Percentiles rank a stretch among this genome's conserved stretches.
Conservation (phyloP, 2,113 vertebrate genomes). For the Xiphorhynchus elegans region DNA sequence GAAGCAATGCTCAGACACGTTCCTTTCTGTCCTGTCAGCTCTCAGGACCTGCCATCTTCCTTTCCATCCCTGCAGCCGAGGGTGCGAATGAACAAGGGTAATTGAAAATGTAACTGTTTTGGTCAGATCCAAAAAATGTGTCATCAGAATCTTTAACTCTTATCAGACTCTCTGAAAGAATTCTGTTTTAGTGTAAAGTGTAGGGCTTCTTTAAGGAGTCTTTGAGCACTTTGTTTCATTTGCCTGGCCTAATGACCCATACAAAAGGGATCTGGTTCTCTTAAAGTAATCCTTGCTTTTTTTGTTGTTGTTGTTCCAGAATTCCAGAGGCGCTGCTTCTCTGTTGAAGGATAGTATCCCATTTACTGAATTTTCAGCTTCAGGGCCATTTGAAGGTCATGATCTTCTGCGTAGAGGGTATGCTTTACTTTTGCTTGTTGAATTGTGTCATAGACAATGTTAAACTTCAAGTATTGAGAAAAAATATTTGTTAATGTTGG, state of each 20-base stretch:
- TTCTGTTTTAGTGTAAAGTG: neutral
- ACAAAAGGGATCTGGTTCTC: rapidly evolving
- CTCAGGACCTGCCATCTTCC: neutral
- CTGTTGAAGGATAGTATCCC: slow-evolving; percentile 90
- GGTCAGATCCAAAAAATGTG: neutral
- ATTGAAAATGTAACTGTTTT: neutral
- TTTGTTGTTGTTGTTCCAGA: slow-evolving; percentile 67
- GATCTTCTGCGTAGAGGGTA: slow-evolving; percentile 91
- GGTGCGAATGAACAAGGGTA: neutral
- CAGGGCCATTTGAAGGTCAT: slow-evolving; percentile 83
- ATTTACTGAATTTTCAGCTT: slow-evolving; percentile 82
- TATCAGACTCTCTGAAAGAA: neutral
- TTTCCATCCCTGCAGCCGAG: neutral
- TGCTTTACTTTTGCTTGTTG: neutral
- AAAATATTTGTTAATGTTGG: neutral
- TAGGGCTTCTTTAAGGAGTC: neutral
- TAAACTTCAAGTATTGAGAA: neutral
- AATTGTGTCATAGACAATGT: neutral
- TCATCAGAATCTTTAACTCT: neutral
- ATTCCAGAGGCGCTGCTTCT: slow-evolving; percentile 84
- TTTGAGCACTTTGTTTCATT: neutral
- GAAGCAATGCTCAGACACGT: neutral
- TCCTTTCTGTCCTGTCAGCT: neutral
- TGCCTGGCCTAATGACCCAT: neutral
- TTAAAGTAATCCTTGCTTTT: neutral